Percentiles rank a stretch among this genome's conserved stretches.
phyloP scores from a whole-genome alignment of 2,113 vertebrate species.

The Erinaceus europaeus region DNA sequence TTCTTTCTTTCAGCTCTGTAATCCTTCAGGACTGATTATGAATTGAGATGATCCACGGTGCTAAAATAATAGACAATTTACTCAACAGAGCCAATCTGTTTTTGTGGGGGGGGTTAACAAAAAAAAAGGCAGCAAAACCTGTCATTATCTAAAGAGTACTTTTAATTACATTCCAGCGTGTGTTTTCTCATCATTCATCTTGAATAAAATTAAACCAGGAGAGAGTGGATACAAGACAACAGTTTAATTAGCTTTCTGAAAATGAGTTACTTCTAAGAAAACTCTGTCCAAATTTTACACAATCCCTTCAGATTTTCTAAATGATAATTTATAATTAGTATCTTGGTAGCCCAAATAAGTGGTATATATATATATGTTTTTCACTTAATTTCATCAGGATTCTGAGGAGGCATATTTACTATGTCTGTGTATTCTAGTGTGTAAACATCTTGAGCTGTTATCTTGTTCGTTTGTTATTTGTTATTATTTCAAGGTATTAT shows the following conservation, averaged over 20 bases:
- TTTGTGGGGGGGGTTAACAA: too few species aligned
- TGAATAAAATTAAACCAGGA: conserved; percentile 67
- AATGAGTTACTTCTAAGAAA: conserved; percentile 75
- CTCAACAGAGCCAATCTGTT: conserved; percentile 11
- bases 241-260: conserved; percentile 76
- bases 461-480: neutral
- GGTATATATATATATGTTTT: neutral
- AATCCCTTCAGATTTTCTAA: conserved; percentile 51
- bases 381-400: neutral
- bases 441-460: neutral
- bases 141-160: conserved; percentile 63
- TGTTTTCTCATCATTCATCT: conserved; percentile 62
- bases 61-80: conserved; percentile 46
- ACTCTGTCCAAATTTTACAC: conserved; percentile 68
- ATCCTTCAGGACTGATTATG: conserved; percentile 54
- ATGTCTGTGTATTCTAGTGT: neutral
- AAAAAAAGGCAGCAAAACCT: too few species aligned
- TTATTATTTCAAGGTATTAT: too few species aligned
- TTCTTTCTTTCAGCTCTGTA: conserved; percentile 50
- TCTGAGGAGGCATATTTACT: neutral
- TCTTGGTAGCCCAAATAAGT: neutral
- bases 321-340: conserved; percentile 47
- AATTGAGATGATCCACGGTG: conserved; percentile 50
- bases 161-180: conserved; percentile 66
- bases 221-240: conserved; percentile 73